These are phyloP conservation scores for Cyrtonyx montezumae DNA, from an alignment of 2,113 vertebrate genomes.

Conservation along the genomic window DNA sequence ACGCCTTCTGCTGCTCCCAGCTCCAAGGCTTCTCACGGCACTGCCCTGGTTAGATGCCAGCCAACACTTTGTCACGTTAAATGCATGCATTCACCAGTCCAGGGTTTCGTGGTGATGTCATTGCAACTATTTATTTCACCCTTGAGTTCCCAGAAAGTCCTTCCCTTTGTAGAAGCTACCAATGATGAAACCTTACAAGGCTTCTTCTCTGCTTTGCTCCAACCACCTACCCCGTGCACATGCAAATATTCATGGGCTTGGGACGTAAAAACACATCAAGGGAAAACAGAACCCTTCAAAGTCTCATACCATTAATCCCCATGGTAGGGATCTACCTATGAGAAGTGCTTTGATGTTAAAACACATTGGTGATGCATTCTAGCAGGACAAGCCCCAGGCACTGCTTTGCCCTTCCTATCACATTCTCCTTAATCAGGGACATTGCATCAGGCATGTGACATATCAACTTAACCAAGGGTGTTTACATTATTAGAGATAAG, in stretches of 20 bases:
- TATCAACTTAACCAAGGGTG: slow-evolving; percentile 74
- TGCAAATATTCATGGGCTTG: not conserved
- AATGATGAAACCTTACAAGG: not conserved
- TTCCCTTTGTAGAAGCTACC: not conserved
- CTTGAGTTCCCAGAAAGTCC: not conserved
- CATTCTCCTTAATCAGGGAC: slow-evolving; percentile 15
- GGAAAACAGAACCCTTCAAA: not conserved
- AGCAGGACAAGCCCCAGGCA: not conserved
- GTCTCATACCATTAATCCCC: not conserved
- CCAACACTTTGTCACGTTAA: not conserved
- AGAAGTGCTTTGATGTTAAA: not conserved
- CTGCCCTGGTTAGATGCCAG: not conserved
- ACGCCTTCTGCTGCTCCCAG: not conserved
- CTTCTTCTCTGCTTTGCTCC: not conserved
- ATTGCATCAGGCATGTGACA: slow-evolving; percentile 53
- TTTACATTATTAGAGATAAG: slow-evolving; percentile 79
- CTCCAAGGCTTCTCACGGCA: not conserved
- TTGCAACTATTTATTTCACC: not conserved
- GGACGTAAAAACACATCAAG: not conserved
- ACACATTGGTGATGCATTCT: not conserved
- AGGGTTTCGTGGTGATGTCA: not conserved
- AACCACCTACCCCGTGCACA: not conserved
- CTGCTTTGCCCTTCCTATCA: not conserved
- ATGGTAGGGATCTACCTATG: not conserved
- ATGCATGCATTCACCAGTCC: not conserved